phyloP scores from a whole-genome alignment of 2,888 invertebrate genomes.

The Leucophenga maculata region DNA sequence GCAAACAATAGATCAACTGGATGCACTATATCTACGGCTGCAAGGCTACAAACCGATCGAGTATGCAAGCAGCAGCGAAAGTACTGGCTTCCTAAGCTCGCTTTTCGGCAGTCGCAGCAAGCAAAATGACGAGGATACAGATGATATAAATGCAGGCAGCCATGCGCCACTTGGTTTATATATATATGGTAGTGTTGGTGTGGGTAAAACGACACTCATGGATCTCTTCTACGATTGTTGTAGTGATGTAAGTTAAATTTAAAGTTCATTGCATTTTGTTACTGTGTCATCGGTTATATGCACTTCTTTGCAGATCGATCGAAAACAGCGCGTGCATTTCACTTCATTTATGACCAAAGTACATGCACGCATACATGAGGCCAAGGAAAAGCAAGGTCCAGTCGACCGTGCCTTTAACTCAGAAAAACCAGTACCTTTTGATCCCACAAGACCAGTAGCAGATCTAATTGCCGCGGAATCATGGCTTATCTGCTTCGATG shows the following conservation, averaged over 20 bases:
- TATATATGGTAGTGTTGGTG: slow-evolving; percentile 91
- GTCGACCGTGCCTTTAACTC: slow-evolving; percentile 72
- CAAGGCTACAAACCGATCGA: slow-evolving; percentile 54
- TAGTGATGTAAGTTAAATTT: slow-evolving; percentile 70
- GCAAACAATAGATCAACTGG: slow-evolving; percentile 79
- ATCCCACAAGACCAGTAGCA: slow-evolving; percentile 96
- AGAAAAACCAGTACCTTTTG: slow-evolving; percentile 79
- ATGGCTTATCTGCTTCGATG: slow-evolving; percentile 97
- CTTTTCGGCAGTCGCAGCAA: slow-evolving; percentile 42
- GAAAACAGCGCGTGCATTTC: slow-evolving; percentile 91
- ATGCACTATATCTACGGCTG: slow-evolving; percentile 77
- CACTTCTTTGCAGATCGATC: slow-evolving; percentile 75
- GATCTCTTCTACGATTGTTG: slow-evolving; percentile 93
- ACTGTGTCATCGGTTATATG: too few relatives aligned
- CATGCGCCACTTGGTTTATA: slow-evolving; percentile 79
- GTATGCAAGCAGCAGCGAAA: slow-evolving; percentile 1
- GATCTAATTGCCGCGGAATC: slow-evolving; percentile 86
- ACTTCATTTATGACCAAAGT: slow-evolving; percentile 98
- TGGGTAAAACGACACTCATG: slow-evolving; percentile 99
- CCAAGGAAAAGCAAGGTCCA: slow-evolving; percentile 78
- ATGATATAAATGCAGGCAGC: slow-evolving; percentile 54
- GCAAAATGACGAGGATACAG: slow-evolving; percentile 38
- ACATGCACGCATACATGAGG: slow-evolving; percentile 89
- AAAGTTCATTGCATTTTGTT: neutral
- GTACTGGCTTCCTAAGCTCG: slow-evolving; percentile 46